A percentile compares a stretch with the other conserved stretches of the same genome.
phyloP scores from a whole-genome alignment of 1,140 invertebrate genomes.

The Sitobion miscanthi region DNA sequence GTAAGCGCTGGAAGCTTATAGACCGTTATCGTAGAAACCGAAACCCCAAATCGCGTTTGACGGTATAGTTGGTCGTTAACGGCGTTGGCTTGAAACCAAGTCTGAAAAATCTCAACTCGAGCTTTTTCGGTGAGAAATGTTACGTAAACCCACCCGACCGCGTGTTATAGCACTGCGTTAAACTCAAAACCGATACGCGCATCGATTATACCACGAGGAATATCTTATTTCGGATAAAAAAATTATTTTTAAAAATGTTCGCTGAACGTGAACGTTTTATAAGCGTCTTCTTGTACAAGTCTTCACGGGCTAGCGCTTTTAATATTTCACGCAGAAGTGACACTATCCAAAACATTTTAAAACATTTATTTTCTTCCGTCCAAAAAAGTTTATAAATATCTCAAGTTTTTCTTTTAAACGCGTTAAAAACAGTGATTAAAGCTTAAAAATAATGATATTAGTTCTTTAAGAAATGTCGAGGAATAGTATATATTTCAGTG shows the following conservation, averaged over 20 bases:
- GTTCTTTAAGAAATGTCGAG: background rate
- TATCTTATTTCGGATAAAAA: slow-evolving; percentile 7
- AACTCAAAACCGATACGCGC: background rate
- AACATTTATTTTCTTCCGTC: background rate
- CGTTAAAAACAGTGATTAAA: slow-evolving; percentile 29
- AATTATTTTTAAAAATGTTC: background rate
- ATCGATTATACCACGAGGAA: background rate
- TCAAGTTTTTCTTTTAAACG: background rate
- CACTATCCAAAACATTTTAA: background rate
- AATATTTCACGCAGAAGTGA: slow-evolving; percentile 4
- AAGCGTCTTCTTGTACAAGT: background rate
- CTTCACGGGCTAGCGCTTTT: background rate
- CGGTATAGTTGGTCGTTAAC: background rate
- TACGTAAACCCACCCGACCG: background rate
- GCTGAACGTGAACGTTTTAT: background rate
- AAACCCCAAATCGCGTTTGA: slow-evolving; percentile 18
- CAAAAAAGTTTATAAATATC: slow-evolving; percentile 3
- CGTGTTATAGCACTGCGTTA: background rate
- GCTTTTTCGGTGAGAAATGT: background rate
- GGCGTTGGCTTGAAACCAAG: background rate
- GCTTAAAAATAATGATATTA: background rate
- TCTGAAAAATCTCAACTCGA: background rate
- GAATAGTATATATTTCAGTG: background rate
- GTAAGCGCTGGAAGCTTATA: background rate
- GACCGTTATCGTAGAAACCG: background rate